These are phyloP conservation scores for Folsomia candida DNA, from an alignment of 2,888 invertebrate genomes.

Conservation along the genomic window DNA sequence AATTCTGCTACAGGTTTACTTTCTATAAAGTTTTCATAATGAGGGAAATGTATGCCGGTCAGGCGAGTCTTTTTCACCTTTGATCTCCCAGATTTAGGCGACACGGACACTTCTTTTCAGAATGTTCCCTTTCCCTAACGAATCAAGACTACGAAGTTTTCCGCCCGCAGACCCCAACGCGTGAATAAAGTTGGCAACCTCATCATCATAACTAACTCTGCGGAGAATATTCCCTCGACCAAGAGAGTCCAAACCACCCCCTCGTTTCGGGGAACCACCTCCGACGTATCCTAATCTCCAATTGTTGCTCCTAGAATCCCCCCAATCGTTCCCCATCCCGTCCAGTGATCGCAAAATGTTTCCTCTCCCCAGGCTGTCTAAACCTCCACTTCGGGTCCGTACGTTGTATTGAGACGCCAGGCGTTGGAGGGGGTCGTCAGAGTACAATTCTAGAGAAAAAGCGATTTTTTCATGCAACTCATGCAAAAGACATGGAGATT, in stretches of 20 bases:
- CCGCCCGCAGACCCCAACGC: slow-evolving; percentile 35
- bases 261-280: slow-evolving; percentile 51
- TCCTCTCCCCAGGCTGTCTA: slow-evolving; percentile 57
- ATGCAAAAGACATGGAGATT: no score
- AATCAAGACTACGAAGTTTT: slow-evolving; percentile 55
- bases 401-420: not conserved
- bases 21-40: no score
- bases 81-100: not conserved
- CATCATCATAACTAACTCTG: slow-evolving; percentile 45
- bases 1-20: no score
- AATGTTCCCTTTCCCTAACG: slow-evolving; percentile 57
- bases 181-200: slow-evolving; percentile 42
- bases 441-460: slow-evolving; percentile 7
- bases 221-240: slow-evolving; percentile 57
- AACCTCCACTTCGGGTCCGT: slow-evolving; percentile 53
- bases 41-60: no score
- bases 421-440: not conserved
- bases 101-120: slow-evolving; percentile 49
- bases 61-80: no score
- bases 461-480: not conserved
- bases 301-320: slow-evolving; percentile 36
- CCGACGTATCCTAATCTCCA: slow-evolving; percentile 44
- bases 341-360: slow-evolving; percentile 53
- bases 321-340: slow-evolving; percentile 41
- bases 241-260: slow-evolving; percentile 55